phyloP scores from a whole-genome alignment of 1,140 invertebrate species.

The Dreissena rostriformis region DNA sequence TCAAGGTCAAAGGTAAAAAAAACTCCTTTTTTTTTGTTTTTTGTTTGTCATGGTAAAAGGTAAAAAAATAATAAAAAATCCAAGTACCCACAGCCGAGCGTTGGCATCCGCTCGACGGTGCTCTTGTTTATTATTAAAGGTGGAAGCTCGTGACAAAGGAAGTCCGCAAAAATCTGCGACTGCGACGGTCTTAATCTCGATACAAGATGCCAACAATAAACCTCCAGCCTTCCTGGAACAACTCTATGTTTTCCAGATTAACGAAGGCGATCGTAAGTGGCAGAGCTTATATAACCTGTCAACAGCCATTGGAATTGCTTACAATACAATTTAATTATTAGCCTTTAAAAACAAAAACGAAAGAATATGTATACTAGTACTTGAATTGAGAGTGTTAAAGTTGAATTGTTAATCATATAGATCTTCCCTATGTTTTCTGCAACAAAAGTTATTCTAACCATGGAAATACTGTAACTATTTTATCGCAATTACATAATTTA shows the following conservation, averaged over 20 bases:
- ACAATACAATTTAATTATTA: neutral
- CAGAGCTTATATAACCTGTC: neutral
- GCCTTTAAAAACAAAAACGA: neutral
- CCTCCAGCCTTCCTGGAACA: conserved; percentile 90
- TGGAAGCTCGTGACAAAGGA: conserved; percentile 80
- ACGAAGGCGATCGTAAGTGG: conserved; percentile 61
- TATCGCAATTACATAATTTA: too few relatives aligned
- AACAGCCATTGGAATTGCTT: neutral
- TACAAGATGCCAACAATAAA: conserved; percentile 97
- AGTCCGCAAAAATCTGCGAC: conserved; percentile 81
- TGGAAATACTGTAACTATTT: too few relatives aligned
- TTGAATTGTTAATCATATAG: too few relatives aligned
- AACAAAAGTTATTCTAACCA: too few relatives aligned
- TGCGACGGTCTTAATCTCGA: conserved; percentile 84
- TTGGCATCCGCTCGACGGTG: too few relatives aligned
- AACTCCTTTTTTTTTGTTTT: too few relatives aligned
- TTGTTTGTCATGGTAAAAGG: too few relatives aligned
- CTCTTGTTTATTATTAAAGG: conserved; percentile 50
- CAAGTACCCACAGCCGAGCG: too few relatives aligned
- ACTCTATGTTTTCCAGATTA: conserved; percentile 82
- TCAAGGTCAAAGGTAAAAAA: too few relatives aligned
- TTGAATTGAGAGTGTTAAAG: neutral
- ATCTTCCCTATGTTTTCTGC: too few relatives aligned
- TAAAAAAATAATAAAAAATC: too few relatives aligned
- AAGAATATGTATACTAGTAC: neutral